Evolutionary conservation across 1,140 invertebrate genomes (phyloP).

Genomic region (Lerema accius): DNA sequence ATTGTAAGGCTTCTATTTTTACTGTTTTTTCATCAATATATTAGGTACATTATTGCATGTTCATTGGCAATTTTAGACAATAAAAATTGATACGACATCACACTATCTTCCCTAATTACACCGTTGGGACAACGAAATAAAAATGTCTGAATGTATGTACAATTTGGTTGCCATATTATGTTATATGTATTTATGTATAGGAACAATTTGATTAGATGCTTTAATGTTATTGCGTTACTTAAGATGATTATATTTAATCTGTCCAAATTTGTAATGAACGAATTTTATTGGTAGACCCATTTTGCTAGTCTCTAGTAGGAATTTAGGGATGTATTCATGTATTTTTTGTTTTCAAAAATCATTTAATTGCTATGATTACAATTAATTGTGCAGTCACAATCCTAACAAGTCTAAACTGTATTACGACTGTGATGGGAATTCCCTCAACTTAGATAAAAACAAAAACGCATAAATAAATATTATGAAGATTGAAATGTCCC

Average conservation of each 20-base stretch:
- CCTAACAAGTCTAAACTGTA: no score
- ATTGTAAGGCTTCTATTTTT: neutral
- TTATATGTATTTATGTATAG: conserved; percentile 28
- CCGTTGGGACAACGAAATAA: conserved; percentile 7
- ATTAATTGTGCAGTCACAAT: no score
- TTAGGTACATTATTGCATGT: no score
- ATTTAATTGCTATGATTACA: no score
- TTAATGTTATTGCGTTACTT: conserved; percentile 38
- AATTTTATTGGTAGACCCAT: conserved; percentile 16
- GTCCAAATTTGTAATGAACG: conserved; percentile 36
- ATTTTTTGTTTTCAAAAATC: no score
- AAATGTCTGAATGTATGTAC: conserved; percentile 28
- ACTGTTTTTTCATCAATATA: no score
- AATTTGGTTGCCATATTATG: conserved; percentile 37
- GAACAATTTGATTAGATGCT: conserved; percentile 30
- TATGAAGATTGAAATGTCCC: no score
- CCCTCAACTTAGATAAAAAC: no score
- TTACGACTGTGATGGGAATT: no score
- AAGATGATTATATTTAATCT: conserved; percentile 36
- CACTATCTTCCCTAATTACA: neutral
- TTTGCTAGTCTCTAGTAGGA: neutral
- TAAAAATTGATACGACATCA: neutral
- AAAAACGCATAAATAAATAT: no score
- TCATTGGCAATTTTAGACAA: neutral
- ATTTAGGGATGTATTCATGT: neutral